A percentile compares a stretch with the other conserved stretches of the same genome.
phyloP scores from a whole-genome alignment of 2,113 vertebrate species.

The Pseudorectes ferrugineus region DNA sequence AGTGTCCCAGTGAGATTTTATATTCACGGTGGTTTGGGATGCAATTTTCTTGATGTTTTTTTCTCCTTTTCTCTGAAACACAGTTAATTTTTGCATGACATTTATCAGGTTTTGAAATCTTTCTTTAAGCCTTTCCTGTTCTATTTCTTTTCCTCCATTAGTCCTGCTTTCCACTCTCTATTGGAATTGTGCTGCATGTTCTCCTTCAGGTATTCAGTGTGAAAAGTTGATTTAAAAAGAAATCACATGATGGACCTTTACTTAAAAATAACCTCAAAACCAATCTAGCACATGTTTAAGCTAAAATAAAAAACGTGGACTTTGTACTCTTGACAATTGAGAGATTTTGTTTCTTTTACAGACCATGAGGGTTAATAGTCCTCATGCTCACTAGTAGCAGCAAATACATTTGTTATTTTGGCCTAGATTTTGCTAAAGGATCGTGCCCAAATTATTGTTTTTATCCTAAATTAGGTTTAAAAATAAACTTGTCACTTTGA shows the following conservation, averaged over 20 bases:
- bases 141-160: conserved; percentile 40
- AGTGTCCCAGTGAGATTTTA: background rate
- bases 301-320: background rate
- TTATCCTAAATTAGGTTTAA: background rate
- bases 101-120: background rate
- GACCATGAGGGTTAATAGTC: background rate
- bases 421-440: background rate
- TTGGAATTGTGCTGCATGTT: conserved; percentile 74
- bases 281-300: background rate
- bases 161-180: conserved; percentile 63
- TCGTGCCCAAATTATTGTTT: background rate
- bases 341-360: background rate
- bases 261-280: background rate
- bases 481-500: background rate
- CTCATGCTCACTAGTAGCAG: background rate
- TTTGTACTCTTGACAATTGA: background rate
- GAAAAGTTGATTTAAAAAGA: conserved; percentile 18
- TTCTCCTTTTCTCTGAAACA: background rate
- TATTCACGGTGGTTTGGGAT: background rate
- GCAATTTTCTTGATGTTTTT: background rate
- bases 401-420: background rate
- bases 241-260: conserved; percentile 67
- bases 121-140: conserved; percentile 18
- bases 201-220: conserved; percentile 67
- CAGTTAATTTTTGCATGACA: background rate